Conservation (phyloP, 1,140 invertebrate species). For the Ectropis grisescens region DNA sequence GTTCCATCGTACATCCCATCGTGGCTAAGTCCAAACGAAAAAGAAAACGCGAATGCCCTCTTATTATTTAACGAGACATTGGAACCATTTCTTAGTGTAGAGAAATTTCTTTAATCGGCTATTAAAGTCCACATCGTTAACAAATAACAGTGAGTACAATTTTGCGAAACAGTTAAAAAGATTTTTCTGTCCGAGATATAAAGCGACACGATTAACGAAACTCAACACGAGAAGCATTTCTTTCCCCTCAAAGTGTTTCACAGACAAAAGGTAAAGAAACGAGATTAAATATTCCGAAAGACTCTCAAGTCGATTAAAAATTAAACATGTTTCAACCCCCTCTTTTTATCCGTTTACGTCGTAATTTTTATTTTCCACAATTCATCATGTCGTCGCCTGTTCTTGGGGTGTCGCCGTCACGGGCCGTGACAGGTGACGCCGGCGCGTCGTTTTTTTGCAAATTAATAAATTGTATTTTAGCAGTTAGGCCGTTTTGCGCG, state of each 20-base stretch:
- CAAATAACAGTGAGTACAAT: too few relatives aligned
- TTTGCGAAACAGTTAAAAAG: too few relatives aligned
- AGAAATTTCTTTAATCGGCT: too few relatives aligned
- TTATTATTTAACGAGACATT: too few relatives aligned
- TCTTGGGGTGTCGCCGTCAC: slow-evolving; percentile 20
- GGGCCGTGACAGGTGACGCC: slow-evolving; percentile 46
- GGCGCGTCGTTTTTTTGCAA: slow-evolving; percentile 26
- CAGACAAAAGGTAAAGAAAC: slow-evolving; percentile 2
- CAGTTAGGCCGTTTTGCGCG: slow-evolving; percentile 21
- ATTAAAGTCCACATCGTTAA: too few relatives aligned
- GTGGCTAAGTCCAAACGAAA: too few relatives aligned
- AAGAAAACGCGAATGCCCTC: too few relatives aligned
- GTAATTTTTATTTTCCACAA: slow-evolving; percentile 55
- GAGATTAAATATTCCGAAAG: slow-evolving; percentile 5
- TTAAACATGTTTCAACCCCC: slow-evolving; percentile 26
- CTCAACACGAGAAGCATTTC: too few relatives aligned
- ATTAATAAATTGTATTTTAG: slow-evolving; percentile 34
- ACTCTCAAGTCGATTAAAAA: slow-evolving; percentile 32
- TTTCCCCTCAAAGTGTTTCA: background rate
- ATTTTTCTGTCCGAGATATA: too few relatives aligned
- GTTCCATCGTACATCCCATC: too few relatives aligned
- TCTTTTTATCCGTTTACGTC: slow-evolving; percentile 23
- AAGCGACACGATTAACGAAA: too few relatives aligned
- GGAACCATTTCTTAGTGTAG: too few relatives aligned
- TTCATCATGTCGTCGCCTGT: slow-evolving; percentile 40